These are phyloP conservation scores for Serranus cabrilla DNA, from an alignment of 2,797 vertebrate species.

Conservation along the genomic window DNA sequence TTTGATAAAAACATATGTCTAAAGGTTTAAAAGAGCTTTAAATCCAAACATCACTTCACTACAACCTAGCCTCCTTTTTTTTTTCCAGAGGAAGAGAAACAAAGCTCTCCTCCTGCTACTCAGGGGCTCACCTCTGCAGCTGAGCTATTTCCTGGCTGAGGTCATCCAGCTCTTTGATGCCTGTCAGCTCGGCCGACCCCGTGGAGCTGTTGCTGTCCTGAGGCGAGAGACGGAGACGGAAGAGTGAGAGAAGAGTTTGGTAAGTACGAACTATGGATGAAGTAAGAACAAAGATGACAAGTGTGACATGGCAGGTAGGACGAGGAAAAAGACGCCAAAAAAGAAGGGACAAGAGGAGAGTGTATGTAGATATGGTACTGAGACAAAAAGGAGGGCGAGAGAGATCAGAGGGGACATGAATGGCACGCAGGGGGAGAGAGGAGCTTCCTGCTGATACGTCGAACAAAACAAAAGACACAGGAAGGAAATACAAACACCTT, in stretches of 20 bases:
- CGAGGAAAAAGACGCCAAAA: neutral
- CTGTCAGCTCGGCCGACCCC: constrained; percentile 91
- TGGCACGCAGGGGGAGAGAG: constrained; percentile 27
- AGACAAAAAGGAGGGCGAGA: constrained; percentile 11
- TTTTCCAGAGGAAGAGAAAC: constrained; percentile 66
- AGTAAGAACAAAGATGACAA: constrained; percentile 5
- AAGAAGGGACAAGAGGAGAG: neutral
- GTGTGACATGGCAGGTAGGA: neutral
- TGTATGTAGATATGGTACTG: constrained; percentile 15
- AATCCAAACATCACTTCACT: constrained; percentile 38
- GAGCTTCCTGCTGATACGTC: constrained; percentile 59
- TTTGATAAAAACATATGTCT: neutral
- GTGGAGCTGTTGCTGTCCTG: constrained; percentile 90
- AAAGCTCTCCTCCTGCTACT: constrained; percentile 58
- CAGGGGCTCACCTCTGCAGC: constrained; percentile 91
- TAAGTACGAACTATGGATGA: constrained; percentile 4
- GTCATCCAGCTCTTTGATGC: constrained; percentile 95
- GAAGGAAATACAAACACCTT: constrained; percentile 76
- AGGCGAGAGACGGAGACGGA: constrained; percentile 57
- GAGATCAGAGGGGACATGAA: constrained; percentile 40
- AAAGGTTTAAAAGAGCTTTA: constrained; percentile 37
- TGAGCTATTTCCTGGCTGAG: constrained; percentile 95
- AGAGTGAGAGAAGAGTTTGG: neutral
- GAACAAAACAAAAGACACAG: constrained; percentile 73
- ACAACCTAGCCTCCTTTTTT: constrained; percentile 19